phyloP scores from a whole-genome alignment of 2,888 invertebrate species.

The Thymelicus acteon region DNA sequence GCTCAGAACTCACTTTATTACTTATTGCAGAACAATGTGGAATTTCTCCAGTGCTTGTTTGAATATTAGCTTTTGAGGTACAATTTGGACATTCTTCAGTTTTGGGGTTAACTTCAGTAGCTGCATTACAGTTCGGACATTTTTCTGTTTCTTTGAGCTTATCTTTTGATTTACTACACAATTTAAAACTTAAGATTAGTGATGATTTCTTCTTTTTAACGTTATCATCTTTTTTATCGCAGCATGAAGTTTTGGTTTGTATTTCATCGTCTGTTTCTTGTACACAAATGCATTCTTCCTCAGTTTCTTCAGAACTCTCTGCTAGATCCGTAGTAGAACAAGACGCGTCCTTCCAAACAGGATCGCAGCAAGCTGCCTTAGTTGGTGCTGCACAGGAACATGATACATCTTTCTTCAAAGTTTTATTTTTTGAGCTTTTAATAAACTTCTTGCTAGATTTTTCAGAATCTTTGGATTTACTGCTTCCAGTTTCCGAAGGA shows the following conservation, averaged over 20 bases:
- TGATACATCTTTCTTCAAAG: constrained; percentile 1
- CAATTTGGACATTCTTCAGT: no score
- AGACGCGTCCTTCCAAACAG: constrained; percentile 10
- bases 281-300: constrained; percentile 13
- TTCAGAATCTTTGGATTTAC: not conserved
- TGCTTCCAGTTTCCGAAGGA: not conserved
- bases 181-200: not conserved
- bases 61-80: no score
- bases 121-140: not conserved
- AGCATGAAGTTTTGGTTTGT: not conserved
- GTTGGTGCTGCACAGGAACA: constrained; percentile 5
- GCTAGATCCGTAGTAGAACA: constrained; percentile 17
- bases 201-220: constrained; percentile 16
- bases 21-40: no score
- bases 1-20: no score
- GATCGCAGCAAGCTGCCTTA: constrained; percentile 7
- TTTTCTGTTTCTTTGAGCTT: not conserved
- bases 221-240: not conserved
- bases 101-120: not conserved
- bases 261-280: not conserved
- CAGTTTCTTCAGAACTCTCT: constrained; percentile 5
- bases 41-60: no score
- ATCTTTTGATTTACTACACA: constrained; percentile 6
- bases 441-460: no score
- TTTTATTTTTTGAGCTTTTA: not conserved